These are phyloP conservation scores for Laodelphax striatellus DNA, from an alignment of 1,140 invertebrate genomes.

Conservation along the genomic window DNA sequence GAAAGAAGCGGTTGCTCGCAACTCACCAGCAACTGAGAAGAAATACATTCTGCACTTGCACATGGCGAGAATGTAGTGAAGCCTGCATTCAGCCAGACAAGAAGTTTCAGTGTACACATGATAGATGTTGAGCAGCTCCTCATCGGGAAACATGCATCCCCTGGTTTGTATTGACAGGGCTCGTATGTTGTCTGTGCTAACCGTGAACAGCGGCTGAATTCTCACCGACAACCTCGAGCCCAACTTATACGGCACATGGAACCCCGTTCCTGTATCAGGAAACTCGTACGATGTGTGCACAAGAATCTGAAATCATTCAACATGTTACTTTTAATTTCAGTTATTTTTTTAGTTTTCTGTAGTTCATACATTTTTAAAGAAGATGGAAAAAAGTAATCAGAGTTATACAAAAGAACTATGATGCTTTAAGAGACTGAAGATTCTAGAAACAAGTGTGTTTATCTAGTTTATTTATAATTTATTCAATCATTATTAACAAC, in stretches of 20 bases:
- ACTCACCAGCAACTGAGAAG: conserved; percentile 4
- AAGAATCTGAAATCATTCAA: conserved; percentile 12
- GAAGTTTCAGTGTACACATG: conserved; percentile 21
- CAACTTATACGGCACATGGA: conserved; percentile 9
- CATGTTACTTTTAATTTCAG: too few species aligned
- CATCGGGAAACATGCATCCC: conserved; percentile 20
- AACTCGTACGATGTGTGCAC: conserved; percentile 19
- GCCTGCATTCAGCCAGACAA: conserved; percentile 20
- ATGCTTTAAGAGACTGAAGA: too few species aligned
- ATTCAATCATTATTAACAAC: too few species aligned
- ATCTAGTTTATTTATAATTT: too few species aligned
- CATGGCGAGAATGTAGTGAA: conserved; percentile 9
- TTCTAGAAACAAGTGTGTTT: too few species aligned
- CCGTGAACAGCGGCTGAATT: conserved; percentile 16
- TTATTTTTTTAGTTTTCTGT: too few species aligned
- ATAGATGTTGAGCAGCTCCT: conserved; percentile 17
- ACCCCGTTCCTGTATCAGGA: conserved; percentile 19
- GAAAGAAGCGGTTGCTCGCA: too few species aligned
- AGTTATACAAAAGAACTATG: too few species aligned
- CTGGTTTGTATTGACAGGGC: conserved; percentile 3
- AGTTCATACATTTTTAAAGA: too few species aligned
- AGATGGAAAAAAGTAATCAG: too few species aligned
- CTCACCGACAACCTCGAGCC: conserved; percentile 10
- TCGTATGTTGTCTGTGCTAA: conserved; percentile 15
- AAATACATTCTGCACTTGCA: conserved; percentile 20